Base-by-base conservation (phyloP, 37 sponge, comb jelly and placozoan species). In the Hexactinellida sp. region DNA sequence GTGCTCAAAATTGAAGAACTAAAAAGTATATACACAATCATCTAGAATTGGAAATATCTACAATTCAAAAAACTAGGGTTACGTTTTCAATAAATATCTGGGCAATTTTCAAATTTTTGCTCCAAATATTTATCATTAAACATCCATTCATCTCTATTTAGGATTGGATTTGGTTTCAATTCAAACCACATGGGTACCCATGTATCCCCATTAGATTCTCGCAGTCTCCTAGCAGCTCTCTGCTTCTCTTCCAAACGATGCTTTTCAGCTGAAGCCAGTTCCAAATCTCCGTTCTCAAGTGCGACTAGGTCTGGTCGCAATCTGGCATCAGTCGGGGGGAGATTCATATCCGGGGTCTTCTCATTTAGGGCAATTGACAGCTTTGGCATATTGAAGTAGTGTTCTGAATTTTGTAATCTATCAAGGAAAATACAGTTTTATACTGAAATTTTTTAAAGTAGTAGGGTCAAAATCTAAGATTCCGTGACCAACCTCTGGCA, bases 241-340 rank as follows among this genome's bases (percentile, higher is more conserved):
- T 90, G 91, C 83, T 88, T 90, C 38, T 90, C 91, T 39, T 90
- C 91, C 7, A 90, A 76, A 28, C 91, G 83, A 47, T 82, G 55
- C 84, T 90, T 90, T 36, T 90, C 88, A 9, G 84, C 83, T 24
- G 86, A 85, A 0, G 91, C 91, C 30, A 36, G 85, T 1, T 88
- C 88, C 19, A 90, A 85, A 54, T 88, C 30, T 10, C 76, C 76
- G 21, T 63, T n/a, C 13, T 63, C 76, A 63, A 63, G 76, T 5
- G 13, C 3, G 3, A 1, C 3, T 5, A 63, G 3, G 76, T 63
- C 34, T 32, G 25, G 76, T 21, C 76, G 76, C 19, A 63, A n/a
- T 25, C 76, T 10, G 25, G 76, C 21, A 32, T 63, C 76, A 25
- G 76, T 63, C 13, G 5, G 76, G 5, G 76, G 76, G 5, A 63